These are phyloP conservation scores for Psittacula echo DNA, from an alignment of 2,797 vertebrate genomes.

Conservation along the genomic window DNA sequence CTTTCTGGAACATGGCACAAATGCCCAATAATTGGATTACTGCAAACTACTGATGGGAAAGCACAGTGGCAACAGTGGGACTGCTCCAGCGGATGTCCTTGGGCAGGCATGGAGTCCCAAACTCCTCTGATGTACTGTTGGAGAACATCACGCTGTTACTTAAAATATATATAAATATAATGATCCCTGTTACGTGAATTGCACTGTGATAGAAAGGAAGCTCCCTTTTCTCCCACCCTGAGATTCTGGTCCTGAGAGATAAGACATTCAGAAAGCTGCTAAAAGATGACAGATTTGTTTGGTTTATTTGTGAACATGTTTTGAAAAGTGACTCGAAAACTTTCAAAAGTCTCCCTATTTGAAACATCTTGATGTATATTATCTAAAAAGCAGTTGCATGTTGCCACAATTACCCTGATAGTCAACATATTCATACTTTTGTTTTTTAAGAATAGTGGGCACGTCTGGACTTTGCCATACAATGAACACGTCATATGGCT, in stretches of 20 bases:
- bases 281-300: background rate
- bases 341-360: background rate
- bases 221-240: background rate
- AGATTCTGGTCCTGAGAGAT: background rate
- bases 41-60: background rate
- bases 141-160: background rate
- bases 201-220: background rate
- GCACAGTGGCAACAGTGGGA: background rate
- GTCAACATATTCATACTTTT: background rate
- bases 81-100: background rate
- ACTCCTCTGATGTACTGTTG: background rate
- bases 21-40: background rate
- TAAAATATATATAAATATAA: background rate
- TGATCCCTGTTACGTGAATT: background rate
- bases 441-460: background rate
- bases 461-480: background rate
- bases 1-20: background rate
- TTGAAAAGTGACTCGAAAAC: background rate
- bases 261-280: background rate
- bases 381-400: background rate
- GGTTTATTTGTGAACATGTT: background rate
- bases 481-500: background rate
- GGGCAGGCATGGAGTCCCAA: background rate
- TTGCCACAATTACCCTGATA: background rate
- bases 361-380: background rate